These are phyloP conservation scores for Hirtodrosophila trivittata DNA, from an alignment of 2,888 invertebrate species.

Conservation along the genomic window DNA sequence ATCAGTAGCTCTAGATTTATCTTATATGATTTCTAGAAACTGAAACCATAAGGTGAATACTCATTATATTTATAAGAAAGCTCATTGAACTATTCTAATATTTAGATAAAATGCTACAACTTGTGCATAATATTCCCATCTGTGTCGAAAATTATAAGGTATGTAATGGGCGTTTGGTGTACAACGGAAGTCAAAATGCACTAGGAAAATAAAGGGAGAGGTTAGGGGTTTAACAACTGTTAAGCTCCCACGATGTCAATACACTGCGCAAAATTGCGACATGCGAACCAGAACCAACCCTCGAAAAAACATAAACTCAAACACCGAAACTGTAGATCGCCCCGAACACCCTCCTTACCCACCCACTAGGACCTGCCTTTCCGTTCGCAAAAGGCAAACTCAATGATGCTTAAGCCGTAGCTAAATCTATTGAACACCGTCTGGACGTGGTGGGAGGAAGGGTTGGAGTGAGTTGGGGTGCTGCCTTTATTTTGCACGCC, in stretches of 20 bases:
- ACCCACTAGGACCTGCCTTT: background rate
- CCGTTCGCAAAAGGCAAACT: slow-evolving; percentile 8
- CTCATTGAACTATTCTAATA: too few species aligned
- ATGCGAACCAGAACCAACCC: slow-evolving; percentile 26
- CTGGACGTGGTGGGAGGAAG: background rate
- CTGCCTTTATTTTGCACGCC: slow-evolving; percentile 22
- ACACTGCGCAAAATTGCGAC: slow-evolving; percentile 53
- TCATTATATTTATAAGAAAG: too few species aligned
- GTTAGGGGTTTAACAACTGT: slow-evolving; percentile 60
- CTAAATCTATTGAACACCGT: slow-evolving; percentile 47
- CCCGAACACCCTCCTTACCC: slow-evolving; percentile 13
- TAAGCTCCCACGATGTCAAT: slow-evolving; percentile 75
- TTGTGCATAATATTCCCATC: too few species aligned
- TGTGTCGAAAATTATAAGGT: background rate
- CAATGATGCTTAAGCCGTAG: slow-evolving; percentile 57
- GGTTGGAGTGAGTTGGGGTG: slow-evolving; percentile 5
- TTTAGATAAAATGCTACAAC: too few species aligned
- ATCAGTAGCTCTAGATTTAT: too few species aligned
- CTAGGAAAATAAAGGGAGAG: slow-evolving; percentile 1
- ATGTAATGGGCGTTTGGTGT: slow-evolving; percentile 17
- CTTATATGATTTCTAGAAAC: too few species aligned
- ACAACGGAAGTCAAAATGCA: slow-evolving; percentile 49
- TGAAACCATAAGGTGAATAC: too few species aligned
- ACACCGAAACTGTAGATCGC: background rate
- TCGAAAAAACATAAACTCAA: slow-evolving; percentile 4